These are phyloP conservation scores for Xestoiulus laeticollis DNA, from an alignment of 2,888 invertebrate species.

Conservation along the genomic window DNA sequence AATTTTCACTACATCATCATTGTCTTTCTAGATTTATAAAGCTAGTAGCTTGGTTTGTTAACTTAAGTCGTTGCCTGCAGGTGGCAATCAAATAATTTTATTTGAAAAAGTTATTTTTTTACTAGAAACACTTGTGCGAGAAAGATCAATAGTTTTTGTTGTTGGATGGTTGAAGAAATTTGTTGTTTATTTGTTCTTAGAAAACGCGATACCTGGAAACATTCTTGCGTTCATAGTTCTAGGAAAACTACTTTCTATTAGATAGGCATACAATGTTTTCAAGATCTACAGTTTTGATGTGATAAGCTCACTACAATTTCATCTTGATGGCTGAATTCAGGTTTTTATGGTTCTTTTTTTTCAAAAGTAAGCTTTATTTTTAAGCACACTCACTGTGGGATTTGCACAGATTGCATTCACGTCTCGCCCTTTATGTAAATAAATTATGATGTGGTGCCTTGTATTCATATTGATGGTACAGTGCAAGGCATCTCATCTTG, in stretches of 20 bases:
- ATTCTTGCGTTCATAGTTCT: not conserved
- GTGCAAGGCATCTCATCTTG: not conserved
- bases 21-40: not conserved
- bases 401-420: not conserved
- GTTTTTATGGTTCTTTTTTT: not conserved
- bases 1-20: not conserved
- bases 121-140: not conserved
- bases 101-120: not conserved
- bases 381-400: not conserved
- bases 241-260: not conserved
- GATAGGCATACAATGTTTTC: not conserved
- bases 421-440: not conserved
- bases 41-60: not conserved
- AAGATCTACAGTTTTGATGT: not conserved
- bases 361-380: not conserved
- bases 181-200: not conserved
- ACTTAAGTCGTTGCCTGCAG: not conserved
- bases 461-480: not conserved
- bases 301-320: not conserved
- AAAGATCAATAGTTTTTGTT: not conserved
- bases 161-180: not conserved
- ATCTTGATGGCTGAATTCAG: not conserved
- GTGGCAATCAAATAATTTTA: not conserved
- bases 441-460: not conserved
- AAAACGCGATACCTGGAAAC: constrained; percentile 4